Conservation (phyloP, 1,140 invertebrate species). For the Dendrolimus punctatus region DNA sequence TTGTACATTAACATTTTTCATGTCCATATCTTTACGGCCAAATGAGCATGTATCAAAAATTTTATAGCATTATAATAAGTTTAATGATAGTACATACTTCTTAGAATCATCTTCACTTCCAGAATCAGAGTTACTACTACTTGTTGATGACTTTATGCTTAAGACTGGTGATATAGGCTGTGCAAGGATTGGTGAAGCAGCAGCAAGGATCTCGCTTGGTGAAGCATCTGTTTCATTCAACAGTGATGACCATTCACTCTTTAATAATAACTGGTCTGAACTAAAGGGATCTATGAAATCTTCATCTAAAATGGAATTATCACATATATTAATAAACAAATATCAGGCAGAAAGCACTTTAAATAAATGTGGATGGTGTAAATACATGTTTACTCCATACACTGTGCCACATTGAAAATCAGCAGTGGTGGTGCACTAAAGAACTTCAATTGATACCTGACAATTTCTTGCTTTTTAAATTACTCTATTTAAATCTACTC, state of each 20-base stretch:
- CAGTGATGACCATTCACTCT: conserved; percentile 52
- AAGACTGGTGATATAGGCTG: conserved; percentile 48
- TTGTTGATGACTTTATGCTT: conserved; percentile 48
- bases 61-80: background rate
- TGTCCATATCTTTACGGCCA: too few relatives aligned
- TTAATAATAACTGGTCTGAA: conserved; percentile 38
- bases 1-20: too few relatives aligned
- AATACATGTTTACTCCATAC: too few relatives aligned
- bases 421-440: too few relatives aligned
- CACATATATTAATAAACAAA: too few relatives aligned
- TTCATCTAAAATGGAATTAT: conserved; percentile 32
- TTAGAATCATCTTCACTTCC: conserved; percentile 65
- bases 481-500: too few relatives aligned
- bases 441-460: too few relatives aligned
- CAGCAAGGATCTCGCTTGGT: conserved; percentile 60
- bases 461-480: too few relatives aligned
- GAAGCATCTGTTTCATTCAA: conserved; percentile 50
- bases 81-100: conserved; percentile 30
- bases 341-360: too few relatives aligned
- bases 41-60: too few relatives aligned
- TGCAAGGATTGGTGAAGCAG: conserved; percentile 47
- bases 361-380: too few relatives aligned
- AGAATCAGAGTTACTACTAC: conserved; percentile 57
- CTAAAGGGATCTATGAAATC: conserved; percentile 35
- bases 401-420: too few relatives aligned